Conservation (phyloP, 2,888 invertebrate species). For the Celastrina argiolus region DNA sequence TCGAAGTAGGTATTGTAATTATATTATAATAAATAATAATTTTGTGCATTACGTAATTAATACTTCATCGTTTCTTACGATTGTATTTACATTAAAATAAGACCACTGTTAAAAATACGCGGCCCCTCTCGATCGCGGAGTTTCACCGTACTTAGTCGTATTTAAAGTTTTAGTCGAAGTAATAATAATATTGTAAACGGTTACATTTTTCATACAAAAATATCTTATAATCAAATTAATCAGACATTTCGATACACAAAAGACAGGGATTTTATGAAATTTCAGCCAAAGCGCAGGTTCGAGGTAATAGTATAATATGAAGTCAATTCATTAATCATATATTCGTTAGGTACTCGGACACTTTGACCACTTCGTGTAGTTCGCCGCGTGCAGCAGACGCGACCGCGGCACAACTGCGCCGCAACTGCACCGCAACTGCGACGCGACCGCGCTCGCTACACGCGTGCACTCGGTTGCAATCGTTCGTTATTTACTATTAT, state of each 20-base stretch:
- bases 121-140: conserved; percentile 59
- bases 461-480: conserved; percentile 68
- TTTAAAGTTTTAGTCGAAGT: conserved; percentile 69
- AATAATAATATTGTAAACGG: conserved; percentile 54
- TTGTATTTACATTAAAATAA: conserved; percentile 75
- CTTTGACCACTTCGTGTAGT: conserved; percentile 63
- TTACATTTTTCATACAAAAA: conserved; percentile 55
- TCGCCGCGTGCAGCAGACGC: conserved; percentile 48
- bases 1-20: conserved; percentile 77
- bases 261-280: conserved; percentile 71
- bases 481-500: conserved; percentile 73
- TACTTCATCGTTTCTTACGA: conserved; percentile 76
- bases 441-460: conserved; percentile 45
- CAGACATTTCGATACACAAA: conserved; percentile 71
- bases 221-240: conserved; percentile 56
- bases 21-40: conserved; percentile 75
- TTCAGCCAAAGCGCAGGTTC: conserved; percentile 73
- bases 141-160: conserved; percentile 72
- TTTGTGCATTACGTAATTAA: conserved; percentile 76
- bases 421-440: conserved; percentile 30
- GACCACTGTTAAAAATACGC: conserved; percentile 69
- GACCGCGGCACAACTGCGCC: conserved; percentile 34
- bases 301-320: conserved; percentile 75
- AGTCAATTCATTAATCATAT: conserved; percentile 78
- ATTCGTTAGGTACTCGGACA: conserved; percentile 71